A percentile compares a stretch with the other conserved stretches of the same genome.
Conservation (phyloP, 2,797 vertebrate genomes). For the Crypturellus tataupa region DNA sequence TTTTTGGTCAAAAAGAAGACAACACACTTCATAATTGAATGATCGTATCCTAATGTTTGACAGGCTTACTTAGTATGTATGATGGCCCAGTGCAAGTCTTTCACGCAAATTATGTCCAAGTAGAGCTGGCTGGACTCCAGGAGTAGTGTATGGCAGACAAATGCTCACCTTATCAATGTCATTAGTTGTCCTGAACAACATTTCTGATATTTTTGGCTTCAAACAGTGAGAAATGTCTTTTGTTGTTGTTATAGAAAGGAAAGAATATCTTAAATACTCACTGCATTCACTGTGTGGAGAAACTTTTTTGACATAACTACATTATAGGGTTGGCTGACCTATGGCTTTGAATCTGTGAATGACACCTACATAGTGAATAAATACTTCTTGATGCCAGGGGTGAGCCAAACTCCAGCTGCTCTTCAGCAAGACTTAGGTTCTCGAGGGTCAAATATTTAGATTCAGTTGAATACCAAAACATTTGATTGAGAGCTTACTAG, state of each 20-base stretch:
- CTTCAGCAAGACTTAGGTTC: neutral
- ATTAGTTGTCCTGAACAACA: neutral
- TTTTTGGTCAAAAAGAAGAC: neutral
- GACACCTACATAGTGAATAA: neutral
- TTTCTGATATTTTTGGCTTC: neutral
- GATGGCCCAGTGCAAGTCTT: neutral
- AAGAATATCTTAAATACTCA: neutral
- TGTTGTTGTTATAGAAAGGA: neutral
- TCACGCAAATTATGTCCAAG: neutral
- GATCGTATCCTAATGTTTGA: fast-evolving
- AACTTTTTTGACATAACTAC: neutral
- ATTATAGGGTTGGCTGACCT: fast-evolving
- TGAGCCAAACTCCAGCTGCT: neutral
- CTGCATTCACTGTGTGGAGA: neutral
- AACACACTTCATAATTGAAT: neutral
- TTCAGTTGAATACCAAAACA: neutral
- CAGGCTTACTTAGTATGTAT: neutral
- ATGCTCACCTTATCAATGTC: neutral
- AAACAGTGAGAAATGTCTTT: neutral
- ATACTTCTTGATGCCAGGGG: neutral
- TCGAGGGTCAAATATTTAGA: neutral
- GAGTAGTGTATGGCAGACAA: neutral
- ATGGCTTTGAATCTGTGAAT: neutral
- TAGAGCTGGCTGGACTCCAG: neutral
- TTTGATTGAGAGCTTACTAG: neutral